Evolutionary conservation across 2,797 vertebrate species (phyloP), one percentile per base, ranked within the genome.

Genomic region (Notolepis coatsorum): DNA sequence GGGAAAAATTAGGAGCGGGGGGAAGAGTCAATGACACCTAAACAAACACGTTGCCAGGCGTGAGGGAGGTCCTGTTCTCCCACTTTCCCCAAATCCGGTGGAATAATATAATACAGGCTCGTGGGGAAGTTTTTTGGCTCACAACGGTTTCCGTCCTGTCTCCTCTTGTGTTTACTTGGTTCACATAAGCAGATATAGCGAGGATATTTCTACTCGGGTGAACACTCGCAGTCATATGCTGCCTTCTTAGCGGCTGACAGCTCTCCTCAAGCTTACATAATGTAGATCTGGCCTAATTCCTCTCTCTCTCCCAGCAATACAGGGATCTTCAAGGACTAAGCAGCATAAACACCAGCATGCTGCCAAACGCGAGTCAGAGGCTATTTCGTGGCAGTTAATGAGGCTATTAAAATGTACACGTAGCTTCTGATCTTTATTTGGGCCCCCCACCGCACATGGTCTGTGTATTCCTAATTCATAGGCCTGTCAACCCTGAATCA

Each of bases 241-340:
- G 78, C 85, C 85, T 90, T 86, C 85, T 85, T 73, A 66, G 71
- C 28, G 85, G 75, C 82, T 91, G 89, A 89, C 87, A 89, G 79
- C 71, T 87, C 88, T 89, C 84, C 85, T 88, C 84, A 79, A 88
- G 89, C 89, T 93, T 92, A 91, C 89, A 87, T 92, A 93, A 93
- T 89, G 79, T 72, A 85, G 89, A 91, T 90, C 73, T 91, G 91
- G 80, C 92, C 91, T 91, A 87, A 91, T 92, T 92, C 88, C 77
- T 72, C 47, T 66, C 75, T 77, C 71, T n/a, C n/a, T n/a, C 69
- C 68, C 23, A 27, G 81, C 63, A 68, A 77, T 74, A 76, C 63
- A 33, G 64, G 63, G 79, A 73, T 89, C 80, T 86, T 82, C 67
- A 61, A 78, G 80, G 58, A 59, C 74, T 49, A 57, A 75, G 77